A percentile compares a stretch with the other conserved stretches of the same genome.
These are phyloP conservation scores for Matsumyia berberina DNA, from an alignment of 2,888 invertebrate genomes.

Conservation along the genomic window DNA sequence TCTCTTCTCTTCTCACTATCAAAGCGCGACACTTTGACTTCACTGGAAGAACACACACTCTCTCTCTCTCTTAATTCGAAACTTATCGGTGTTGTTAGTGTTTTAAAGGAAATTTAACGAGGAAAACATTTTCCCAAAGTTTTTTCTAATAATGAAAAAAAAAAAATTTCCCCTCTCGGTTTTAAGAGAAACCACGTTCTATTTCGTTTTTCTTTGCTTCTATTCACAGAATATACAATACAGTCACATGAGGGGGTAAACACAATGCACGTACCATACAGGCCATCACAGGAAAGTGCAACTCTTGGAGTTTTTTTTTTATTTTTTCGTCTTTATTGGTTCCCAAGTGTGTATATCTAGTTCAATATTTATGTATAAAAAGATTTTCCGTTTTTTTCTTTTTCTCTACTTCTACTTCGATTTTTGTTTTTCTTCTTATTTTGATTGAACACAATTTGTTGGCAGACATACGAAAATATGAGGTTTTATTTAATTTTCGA, in stretches of 20 bases:
- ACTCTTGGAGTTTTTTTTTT: slow-evolving; percentile 46
- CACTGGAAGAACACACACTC: not conserved
- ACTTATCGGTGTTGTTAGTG: not conserved
- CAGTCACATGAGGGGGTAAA: slow-evolving; percentile 25
- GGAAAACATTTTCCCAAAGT: slow-evolving; percentile 21
- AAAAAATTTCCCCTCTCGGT: slow-evolving; percentile 4
- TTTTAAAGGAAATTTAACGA: not conserved
- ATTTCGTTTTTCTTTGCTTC: slow-evolving; percentile 14
- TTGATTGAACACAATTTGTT: slow-evolving; percentile 73
- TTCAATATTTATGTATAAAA: slow-evolving; percentile 53
- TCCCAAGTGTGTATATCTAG: slow-evolving; percentile 66
- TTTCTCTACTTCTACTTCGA: slow-evolving; percentile 45
- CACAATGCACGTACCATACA: slow-evolving; percentile 49
- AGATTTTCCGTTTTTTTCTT: slow-evolving; percentile 33
- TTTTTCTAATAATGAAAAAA: slow-evolving; percentile 11
- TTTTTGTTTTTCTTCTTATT: slow-evolving; percentile 34
- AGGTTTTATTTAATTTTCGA: slow-evolving; percentile 42
- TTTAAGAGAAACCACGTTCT: not conserved
- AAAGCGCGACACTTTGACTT: too few species aligned
- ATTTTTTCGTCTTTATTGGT: slow-evolving; percentile 34
- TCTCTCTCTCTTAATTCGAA: not conserved
- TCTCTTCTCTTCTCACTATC: too few species aligned
- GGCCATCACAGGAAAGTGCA: slow-evolving; percentile 57
- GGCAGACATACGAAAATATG: slow-evolving; percentile 68
- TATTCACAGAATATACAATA: slow-evolving; percentile 51